Evolutionary conservation across 2,888 invertebrate genomes (phyloP), one percentile per base, ranked within the genome.

Genomic region (Blastobasis adustella): DNA sequence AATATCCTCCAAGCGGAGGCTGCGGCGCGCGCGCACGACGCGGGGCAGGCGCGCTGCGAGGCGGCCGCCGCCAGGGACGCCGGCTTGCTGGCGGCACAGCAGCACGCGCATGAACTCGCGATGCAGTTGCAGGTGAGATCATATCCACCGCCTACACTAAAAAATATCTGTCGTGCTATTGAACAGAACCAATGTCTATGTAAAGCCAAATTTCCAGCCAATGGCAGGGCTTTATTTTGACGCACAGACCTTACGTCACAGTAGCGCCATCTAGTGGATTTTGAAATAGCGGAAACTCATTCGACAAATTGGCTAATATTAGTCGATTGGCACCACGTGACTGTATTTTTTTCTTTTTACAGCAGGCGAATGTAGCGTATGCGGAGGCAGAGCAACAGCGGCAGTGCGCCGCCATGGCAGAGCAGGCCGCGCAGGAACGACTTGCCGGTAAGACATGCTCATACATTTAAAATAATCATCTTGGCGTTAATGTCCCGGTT

Each of bases 351-450:
- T 23, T 23, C 52, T 10, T 62, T n/a, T 51, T 45, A 7, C 63
- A 91, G 91, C 91, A 92, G 58, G 82, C 90, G 8, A 86, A 81
- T 58, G 85, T 87, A 51, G 78, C 79, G 5, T 85, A 77, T 63
- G 73, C 71, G 40, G 91, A 92, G 50, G 62, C 91, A 55, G 92
- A 92, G 59, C 89, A 88, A 60, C 88, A 90, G 60, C 70, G 76
- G 38, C 76, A 80, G 58, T 66, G 69, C 57, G 76, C 81, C 46
- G 76, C 85, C 47, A 90, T 90, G 55, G 70, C 84, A 72, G 65
- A 82, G 51, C 76, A 79, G 56, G 67, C 68, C 46, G 89, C 90
- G 59, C 90, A 91, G 64, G 82, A 82, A 1, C 63, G 74, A 37
- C 70, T 79, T 36, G 62, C 61, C 8, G 79, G 83, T 82, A 10